Evolutionary conservation across 1,140 invertebrate species (phyloP).

Genomic region (Propsilocerus akamusi): DNA sequence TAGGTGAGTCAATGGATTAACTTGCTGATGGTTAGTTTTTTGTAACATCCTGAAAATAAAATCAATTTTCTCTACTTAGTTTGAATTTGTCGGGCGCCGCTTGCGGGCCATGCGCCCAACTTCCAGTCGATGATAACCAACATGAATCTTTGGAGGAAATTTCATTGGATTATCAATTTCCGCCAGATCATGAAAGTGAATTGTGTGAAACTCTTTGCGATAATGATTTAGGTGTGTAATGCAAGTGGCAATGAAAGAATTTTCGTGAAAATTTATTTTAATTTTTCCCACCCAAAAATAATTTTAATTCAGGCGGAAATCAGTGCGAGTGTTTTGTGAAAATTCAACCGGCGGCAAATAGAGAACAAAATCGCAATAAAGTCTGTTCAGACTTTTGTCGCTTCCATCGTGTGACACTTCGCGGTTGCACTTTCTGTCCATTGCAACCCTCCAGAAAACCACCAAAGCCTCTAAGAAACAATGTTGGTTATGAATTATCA

Average conservation of each 20-base stretch:
- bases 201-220: not conserved
- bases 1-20: constrained; percentile 17
- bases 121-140: not conserved
- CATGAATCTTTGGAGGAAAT: not conserved
- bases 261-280: not conserved
- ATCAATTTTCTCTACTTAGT: not conserved
- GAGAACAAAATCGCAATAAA: not conserved
- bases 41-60: not conserved
- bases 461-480: too few relatives aligned
- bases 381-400: not conserved
- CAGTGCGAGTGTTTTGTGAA: not conserved
- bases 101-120: not conserved
- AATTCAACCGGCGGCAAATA: not conserved
- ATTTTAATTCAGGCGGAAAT: not conserved
- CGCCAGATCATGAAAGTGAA: not conserved
- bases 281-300: too few relatives aligned
- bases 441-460: too few relatives aligned
- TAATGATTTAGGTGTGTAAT: constrained; percentile 3
- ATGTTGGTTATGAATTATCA: not conserved
- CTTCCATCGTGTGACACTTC: not conserved
- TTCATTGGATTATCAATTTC: not conserved
- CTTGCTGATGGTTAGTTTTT: not conserved
- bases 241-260: not conserved
- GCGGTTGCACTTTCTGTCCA: not conserved
- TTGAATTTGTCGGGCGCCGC: not conserved